phyloP scores from a whole-genome alignment of 1,140 invertebrate genomes.

The Saccostrea cuccullata region DNA sequence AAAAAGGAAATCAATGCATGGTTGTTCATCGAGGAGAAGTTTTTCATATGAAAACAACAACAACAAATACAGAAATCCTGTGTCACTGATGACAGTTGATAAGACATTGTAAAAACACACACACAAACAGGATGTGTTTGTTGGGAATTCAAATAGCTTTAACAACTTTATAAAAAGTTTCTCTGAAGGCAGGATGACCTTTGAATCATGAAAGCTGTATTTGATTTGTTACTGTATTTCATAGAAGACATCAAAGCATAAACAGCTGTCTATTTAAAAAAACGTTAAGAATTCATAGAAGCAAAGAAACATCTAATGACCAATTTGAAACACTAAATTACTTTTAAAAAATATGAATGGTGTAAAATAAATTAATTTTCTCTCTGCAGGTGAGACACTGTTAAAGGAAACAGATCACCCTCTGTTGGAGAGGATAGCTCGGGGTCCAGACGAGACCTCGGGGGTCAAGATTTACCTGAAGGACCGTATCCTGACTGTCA shows the following conservation, averaged over 20 bases:
- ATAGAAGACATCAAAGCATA: background rate
- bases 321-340: too few relatives aligned
- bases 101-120: background rate
- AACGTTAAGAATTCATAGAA: too few relatives aligned
- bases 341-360: too few relatives aligned
- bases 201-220: background rate
- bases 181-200: background rate
- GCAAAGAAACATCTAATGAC: background rate
- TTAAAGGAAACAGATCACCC: slow-evolving; percentile 89
- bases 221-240: background rate
- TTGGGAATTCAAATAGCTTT: background rate
- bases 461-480: slow-evolving; percentile 89
- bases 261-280: too few relatives aligned
- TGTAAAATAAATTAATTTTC: background rate
- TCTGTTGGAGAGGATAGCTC: slow-evolving; percentile 86
- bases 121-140: background rate
- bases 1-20: background rate
- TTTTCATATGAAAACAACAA: background rate
- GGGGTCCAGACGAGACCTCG: slow-evolving; percentile 89
- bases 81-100: background rate
- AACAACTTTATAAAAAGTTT: background rate
- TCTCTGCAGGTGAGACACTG: slow-evolving; percentile 85
- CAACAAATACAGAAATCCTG: background rate
- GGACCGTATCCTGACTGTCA: slow-evolving; percentile 84
- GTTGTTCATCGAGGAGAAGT: background rate